These are phyloP conservation scores for Petrocephalus schoutedeni DNA, from an alignment of 2,797 vertebrate species.

Conservation along the genomic window DNA sequence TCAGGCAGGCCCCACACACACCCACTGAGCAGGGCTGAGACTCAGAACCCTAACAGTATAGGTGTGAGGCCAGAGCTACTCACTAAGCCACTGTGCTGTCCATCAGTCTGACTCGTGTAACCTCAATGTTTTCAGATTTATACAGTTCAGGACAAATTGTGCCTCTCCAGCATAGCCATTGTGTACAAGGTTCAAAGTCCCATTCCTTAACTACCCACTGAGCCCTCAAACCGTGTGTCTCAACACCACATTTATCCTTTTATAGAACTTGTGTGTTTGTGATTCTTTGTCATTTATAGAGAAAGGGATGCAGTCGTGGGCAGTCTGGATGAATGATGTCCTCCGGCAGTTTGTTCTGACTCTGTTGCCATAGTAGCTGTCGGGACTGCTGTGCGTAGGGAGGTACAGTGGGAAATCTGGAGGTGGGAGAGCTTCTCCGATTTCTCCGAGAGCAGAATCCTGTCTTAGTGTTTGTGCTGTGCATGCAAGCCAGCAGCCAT, in stretches of 20 bases:
- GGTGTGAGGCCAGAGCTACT: too few relatives aligned
- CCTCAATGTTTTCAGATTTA: neutral
- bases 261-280: neutral
- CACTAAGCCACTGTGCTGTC: neutral
- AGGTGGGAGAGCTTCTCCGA: neutral
- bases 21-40: too few relatives aligned
- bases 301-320: neutral
- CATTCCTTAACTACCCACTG: neutral
- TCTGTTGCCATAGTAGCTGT: neutral
- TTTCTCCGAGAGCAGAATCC: neutral
- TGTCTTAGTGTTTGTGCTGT: neutral
- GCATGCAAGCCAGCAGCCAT: neutral
- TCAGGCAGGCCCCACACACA: too few relatives aligned
- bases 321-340: neutral
- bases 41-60: too few relatives aligned
- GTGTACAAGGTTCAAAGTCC: neutral
- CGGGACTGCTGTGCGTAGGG: neutral
- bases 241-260: neutral
- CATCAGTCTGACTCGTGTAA: neutral
- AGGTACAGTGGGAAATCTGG: neutral
- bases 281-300: neutral
- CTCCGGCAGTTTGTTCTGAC: neutral
- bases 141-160: neutral
- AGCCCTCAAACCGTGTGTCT: neutral
- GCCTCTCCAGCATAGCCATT: neutral